Evolutionary conservation across 2,888 invertebrate species (phyloP).

Genomic region (Volucella inanis): DNA sequence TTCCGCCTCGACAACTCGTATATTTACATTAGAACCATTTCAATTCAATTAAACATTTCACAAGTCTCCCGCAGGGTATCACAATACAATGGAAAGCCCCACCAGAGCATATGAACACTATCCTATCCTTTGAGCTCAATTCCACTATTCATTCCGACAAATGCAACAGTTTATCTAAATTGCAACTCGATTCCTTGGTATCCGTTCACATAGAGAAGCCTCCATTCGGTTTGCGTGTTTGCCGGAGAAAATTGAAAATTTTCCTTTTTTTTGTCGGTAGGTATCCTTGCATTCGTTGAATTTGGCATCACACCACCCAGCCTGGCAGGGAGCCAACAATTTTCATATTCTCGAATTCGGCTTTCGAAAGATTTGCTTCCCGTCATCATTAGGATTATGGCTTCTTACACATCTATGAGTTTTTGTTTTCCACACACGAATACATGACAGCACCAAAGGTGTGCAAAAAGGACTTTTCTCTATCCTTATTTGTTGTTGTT

Average conservation of each 20-base stretch:
- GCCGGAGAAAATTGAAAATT: constrained; percentile 46
- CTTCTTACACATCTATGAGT: constrained; percentile 64
- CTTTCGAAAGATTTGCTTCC: constrained; percentile 55
- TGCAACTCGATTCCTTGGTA: constrained; percentile 60
- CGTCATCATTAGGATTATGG: constrained; percentile 73
- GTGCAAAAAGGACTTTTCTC: constrained; percentile 15
- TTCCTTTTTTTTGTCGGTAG: constrained; percentile 3
- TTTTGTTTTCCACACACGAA: constrained; percentile 47
- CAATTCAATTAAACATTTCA: constrained; percentile 73
- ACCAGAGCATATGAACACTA: neutral
- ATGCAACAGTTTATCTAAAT: constrained; percentile 75
- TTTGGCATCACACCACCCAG: constrained; percentile 45
- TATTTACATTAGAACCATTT: constrained; percentile 69
- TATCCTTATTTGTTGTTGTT: constrained; percentile 21
- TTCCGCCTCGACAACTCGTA: constrained; percentile 45
- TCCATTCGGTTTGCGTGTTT: constrained; percentile 47
- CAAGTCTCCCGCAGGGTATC: constrained; percentile 57
- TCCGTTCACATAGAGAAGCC: constrained; percentile 50
- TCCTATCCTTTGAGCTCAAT: constrained; percentile 31
- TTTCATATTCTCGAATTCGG: constrained; percentile 41
- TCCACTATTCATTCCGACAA: constrained; percentile 62
- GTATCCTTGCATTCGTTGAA: neutral
- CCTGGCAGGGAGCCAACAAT: constrained; percentile 69
- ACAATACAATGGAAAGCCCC: neutral
- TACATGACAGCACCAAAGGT: neutral